Percentiles rank a stretch among this genome's conserved stretches.
phyloP scores from a whole-genome alignment of 2,888 invertebrate species.

The Tenthredo amoena region DNA sequence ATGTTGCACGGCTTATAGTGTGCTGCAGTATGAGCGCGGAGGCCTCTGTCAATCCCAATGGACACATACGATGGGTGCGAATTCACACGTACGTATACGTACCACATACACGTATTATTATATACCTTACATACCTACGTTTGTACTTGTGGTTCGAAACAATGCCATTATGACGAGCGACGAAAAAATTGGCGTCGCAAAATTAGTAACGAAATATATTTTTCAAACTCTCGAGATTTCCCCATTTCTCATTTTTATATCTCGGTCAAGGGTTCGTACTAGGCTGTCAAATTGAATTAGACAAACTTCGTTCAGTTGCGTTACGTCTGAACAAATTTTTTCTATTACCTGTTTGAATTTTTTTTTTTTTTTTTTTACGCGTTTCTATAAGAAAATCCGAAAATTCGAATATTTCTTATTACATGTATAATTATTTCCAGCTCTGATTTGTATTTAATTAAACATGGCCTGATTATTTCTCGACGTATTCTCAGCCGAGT shows the following conservation, averaged over 20 bases:
- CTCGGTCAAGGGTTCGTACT: background rate
- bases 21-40: constrained; percentile 70
- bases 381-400: background rate
- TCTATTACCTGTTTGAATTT: background rate
- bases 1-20: constrained; percentile 61
- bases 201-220: background rate
- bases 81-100: background rate
- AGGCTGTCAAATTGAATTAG: background rate
- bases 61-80: constrained; percentile 44
- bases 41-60: constrained; percentile 54
- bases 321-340: background rate
- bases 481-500: background rate
- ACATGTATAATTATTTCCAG: background rate
- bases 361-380: too few relatives aligned
- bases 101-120: constrained; percentile 5
- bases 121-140: constrained; percentile 44
- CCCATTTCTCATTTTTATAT: background rate
- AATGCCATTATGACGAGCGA: constrained; percentile 71
- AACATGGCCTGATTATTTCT: background rate
- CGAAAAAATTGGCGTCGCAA: constrained; percentile 67
- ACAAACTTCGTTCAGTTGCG: background rate
- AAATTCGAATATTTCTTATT: background rate
- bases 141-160: constrained; percentile 58
- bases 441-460: background rate
- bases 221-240: background rate